Evolutionary conservation across 2,888 invertebrate genomes (phyloP).

Genomic region (Lithophane socia): DNA sequence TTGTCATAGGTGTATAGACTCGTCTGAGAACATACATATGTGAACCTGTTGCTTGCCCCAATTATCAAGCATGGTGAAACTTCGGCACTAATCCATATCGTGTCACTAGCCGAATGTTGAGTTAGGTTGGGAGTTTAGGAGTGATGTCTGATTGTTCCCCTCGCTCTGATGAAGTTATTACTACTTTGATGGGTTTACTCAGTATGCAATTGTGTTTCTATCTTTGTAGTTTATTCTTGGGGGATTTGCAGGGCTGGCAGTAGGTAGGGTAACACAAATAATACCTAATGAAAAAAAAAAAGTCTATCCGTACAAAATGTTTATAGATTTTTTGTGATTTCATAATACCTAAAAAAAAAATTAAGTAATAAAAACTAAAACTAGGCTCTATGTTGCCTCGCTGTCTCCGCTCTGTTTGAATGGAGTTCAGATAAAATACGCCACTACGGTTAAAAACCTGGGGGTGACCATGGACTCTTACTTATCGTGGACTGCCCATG

Average conservation of each 20-base stretch:
- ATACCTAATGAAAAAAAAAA: no score
- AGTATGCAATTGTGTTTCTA: conserved; percentile 18
- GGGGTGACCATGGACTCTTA: no score
- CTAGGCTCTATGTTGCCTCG: no score
- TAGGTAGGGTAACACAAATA: no score
- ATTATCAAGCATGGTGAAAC: background rate
- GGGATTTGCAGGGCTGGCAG: background rate
- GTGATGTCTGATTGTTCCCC: conserved; percentile 34
- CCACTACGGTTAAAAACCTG: no score
- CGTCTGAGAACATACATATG: background rate
- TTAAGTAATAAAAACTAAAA: no score
- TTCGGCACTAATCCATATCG: conserved; percentile 8
- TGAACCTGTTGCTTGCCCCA: background rate
- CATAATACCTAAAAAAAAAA: no score
- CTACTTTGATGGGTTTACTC: conserved; percentile 26
- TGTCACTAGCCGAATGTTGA: conserved; percentile 44
- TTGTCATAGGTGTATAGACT: background rate
- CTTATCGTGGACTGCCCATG: no score
- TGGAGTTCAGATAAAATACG: no score
- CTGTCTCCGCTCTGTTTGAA: no score
- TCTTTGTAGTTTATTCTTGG: background rate
- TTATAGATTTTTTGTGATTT: background rate
- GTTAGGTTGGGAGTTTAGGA: conserved; percentile 39
- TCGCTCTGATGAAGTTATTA: conserved; percentile 32
- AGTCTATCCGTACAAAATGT: background rate